Percentiles rank a stretch among this genome's conserved stretches.
Conservation (phyloP, 2,113 vertebrate genomes). For the Cyprinodon tularosa region DNA sequence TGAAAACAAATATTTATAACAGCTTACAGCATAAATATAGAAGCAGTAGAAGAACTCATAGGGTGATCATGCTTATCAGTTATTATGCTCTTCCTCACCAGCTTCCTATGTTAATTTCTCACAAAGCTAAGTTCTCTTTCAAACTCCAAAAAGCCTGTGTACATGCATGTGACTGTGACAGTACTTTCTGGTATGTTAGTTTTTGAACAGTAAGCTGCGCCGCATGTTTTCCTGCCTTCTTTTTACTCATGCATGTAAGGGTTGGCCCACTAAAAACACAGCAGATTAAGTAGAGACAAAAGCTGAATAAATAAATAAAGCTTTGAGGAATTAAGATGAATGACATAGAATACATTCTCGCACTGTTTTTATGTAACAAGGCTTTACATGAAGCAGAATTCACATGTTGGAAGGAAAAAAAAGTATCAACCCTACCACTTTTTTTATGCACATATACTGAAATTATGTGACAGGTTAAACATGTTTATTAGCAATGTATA, state of each 20-base stretch:
- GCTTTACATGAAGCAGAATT: not conserved
- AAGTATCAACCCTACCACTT: not conserved
- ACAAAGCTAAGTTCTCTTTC: not conserved
- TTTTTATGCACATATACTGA: not conserved
- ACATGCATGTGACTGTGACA: not conserved
- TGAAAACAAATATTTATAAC: not conserved
- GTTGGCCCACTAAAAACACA: not conserved
- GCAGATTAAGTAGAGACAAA: not conserved
- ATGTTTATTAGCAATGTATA: no score
- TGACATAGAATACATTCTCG: not conserved
- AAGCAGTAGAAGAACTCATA: constrained; percentile 17
- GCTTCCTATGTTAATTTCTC: not conserved
- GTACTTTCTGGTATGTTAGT: not conserved
- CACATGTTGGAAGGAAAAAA: not conserved
- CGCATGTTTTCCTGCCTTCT: not conserved
- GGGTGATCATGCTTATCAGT: constrained; percentile 4
- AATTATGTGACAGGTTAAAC: no score
- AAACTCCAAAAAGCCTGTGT: not conserved
- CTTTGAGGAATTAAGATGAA: not conserved
- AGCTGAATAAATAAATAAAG: not conserved
- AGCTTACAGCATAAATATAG: not conserved
- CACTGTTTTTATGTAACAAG: not conserved
- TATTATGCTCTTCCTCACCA: no score
- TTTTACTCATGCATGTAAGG: constrained; percentile 2
- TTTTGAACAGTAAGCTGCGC: constrained; percentile 1